Evolutionary conservation across 2,797 vertebrate genomes (phyloP).

Genomic region (Pseudotriccus pelzelni): DNA sequence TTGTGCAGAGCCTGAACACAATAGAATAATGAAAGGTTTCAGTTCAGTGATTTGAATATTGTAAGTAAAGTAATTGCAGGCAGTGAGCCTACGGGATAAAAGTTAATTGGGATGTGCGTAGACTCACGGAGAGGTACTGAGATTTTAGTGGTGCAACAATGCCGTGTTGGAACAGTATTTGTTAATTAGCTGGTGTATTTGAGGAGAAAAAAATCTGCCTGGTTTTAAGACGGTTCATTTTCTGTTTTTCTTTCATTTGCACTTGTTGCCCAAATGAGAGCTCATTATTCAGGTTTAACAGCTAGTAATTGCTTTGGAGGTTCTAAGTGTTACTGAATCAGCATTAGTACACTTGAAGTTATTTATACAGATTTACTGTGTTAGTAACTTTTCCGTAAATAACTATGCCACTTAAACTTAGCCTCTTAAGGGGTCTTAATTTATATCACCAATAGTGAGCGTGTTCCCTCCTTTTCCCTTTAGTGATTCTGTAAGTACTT

Average conservation of each 20-base stretch:
- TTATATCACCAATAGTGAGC: neutral
- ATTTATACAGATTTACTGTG: constrained; percentile 59
- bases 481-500: constrained; percentile 2
- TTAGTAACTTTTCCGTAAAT: constrained; percentile 53
- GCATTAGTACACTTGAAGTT: constrained; percentile 49
- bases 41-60: constrained; percentile 3
- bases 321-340: constrained; percentile 55
- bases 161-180: neutral
- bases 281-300: constrained; percentile 49
- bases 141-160: neutral
- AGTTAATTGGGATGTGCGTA: neutral
- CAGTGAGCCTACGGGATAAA: neutral
- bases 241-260: constrained; percentile 21
- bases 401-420: constrained; percentile 37
- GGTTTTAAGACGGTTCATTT: neutral
- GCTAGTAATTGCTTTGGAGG: constrained; percentile 22
- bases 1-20: neutral
- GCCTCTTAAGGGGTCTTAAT: constrained; percentile 1
- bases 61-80: neutral
- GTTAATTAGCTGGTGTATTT: neutral
- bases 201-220: neutral
- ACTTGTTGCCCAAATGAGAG: neutral
- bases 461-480: neutral
- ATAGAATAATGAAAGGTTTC: constrained; percentile 34
- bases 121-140: neutral